Base-by-base conservation (phyloP, 2,113 vertebrate species). In the Procavia capensis region DNA sequence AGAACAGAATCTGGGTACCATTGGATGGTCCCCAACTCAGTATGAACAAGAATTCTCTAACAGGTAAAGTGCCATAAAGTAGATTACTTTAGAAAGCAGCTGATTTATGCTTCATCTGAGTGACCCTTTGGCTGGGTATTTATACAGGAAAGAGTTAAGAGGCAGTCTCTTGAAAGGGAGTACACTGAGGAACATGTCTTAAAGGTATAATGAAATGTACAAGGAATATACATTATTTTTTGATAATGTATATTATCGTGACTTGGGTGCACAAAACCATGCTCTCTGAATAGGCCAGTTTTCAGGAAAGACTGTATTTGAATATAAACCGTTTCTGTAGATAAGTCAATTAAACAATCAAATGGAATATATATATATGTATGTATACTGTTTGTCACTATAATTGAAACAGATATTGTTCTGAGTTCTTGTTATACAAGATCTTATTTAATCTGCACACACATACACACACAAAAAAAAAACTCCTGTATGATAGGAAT, bases 271-370 rank as follows among this genome's bases (percentile, higher is more conserved):
- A 57, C n/a, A 94, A 39, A 9, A 85, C 17, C 7, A 87, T 59
- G 0, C 6, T 61, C 2, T n/a, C 57, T 34, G 3, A 9, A n/a
- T 50, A 50, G n/a, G 13, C 14, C 3, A 54, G 43, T 85, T 96
- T 94, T n/a, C 17, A 75, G 24, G 31, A 94, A 41, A 34, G 10
- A 61, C 83, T 89, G 85, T 11, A 50, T 93, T 97, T 25, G 88
- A 82, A 63, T 90, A 47, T 85, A 82, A 88, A 66, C 25, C 87
- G 61, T 79, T 76, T 64, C 59, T 86, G 17, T 66, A 94, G 25
- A 45, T 47, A 90, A 50, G 5, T 82, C 50, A 91, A 84, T 80
- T 41, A 72, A 91, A 85, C 75, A 75, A 91, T 88, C 31, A 64
- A 66, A 29, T 66, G 63, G 29, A 66, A 87, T 64, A 43, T n/a